Evolutionary conservation across 2,888 invertebrate genomes (phyloP).

Genomic region (Scaptomyza tumidula): DNA sequence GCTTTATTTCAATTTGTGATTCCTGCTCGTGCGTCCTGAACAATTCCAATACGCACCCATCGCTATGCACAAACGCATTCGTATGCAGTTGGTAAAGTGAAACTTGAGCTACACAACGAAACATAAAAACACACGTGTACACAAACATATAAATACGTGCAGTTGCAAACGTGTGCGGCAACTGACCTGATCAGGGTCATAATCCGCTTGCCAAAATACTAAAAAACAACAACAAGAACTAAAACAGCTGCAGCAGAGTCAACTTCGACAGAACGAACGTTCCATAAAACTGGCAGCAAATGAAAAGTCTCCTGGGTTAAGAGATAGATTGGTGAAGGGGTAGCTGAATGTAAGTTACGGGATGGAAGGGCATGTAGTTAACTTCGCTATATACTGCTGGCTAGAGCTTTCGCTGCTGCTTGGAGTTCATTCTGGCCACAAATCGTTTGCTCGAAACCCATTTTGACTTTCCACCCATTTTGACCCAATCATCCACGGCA

Average conservation of each 20-base stretch:
- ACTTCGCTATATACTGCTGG: slow-evolving; percentile 40
- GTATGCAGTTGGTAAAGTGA: slow-evolving; percentile 73
- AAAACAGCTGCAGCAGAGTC: slow-evolving; percentile 30
- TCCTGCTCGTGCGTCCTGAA: not conserved
- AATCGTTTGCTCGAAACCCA: slow-evolving; percentile 70
- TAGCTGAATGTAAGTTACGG: not conserved
- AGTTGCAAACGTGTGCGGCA: slow-evolving; percentile 40
- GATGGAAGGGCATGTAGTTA: slow-evolving; percentile 9
- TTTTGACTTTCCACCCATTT: slow-evolving; percentile 58
- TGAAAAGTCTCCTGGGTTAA: not conserved
- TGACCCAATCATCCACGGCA: not conserved
- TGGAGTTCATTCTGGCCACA: slow-evolving; percentile 52
- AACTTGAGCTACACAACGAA: slow-evolving; percentile 63
- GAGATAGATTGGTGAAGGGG: not conserved
- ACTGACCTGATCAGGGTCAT: slow-evolving; percentile 75
- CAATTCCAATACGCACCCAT: not conserved
- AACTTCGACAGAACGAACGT: slow-evolving; percentile 46
- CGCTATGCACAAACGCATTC: slow-evolving; percentile 26
- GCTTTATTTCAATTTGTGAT: not conserved
- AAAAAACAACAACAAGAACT: slow-evolving; percentile 7
- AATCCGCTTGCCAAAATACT: slow-evolving; percentile 69
- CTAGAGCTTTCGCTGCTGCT: slow-evolving; percentile 15
- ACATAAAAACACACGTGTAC: slow-evolving; percentile 6
- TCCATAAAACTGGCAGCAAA: slow-evolving; percentile 39
- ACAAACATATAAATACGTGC: not conserved